Evolutionary conservation across 64 coral and sea anemone genomes (phyloP), one percentile per base, ranked within the genome.

Genomic region (Porites lutea): DNA sequence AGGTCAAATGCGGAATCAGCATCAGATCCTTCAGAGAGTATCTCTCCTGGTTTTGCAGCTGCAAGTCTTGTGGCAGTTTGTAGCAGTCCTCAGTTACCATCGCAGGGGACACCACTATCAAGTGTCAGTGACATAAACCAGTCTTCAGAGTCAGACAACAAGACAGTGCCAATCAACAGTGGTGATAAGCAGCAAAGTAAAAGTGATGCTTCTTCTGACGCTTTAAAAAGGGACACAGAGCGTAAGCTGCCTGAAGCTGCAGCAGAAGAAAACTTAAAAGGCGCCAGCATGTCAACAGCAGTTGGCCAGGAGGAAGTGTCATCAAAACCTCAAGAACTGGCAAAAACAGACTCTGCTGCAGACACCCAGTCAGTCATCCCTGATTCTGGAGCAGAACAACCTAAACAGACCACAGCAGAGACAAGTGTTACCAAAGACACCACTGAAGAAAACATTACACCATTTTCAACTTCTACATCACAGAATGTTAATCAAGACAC

Each of bases 51-150:
- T 59, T 61, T 93, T 1, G 82, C 85, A 50, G 91, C 81, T 78
- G 91, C 91, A 37, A 93, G 91, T 52, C 61, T 93, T 48, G 91
- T 86, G 16, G 91, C 91, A 21, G 91, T 93, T 4, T 93, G 91
- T 15, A 93, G 91, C 79, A 85, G 72, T 21, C 51, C 91, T 63
- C 75, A 83, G 20, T n/a, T 88, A 50, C 46, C 81, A 16, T 44
- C 69, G 15, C 81, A 84, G 22, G 62, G 81, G 19, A 68, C 81
- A 7, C 81, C 46, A 3, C 20, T 84, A 12, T 61, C 63, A 65
- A 84, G 81, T 47, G 45, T 84, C 2, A 68, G 81, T 52, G 59
- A 44, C 63, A 6, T 18, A 0, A 18, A 68, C 18, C 59, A 12
- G 46, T 48, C 73, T n/a, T 15, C 47, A 18, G 63, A n/a, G 46